Evolutionary conservation across 2,113 vertebrate species (phyloP).

Genomic region (Scytalopus superciliaris): DNA sequence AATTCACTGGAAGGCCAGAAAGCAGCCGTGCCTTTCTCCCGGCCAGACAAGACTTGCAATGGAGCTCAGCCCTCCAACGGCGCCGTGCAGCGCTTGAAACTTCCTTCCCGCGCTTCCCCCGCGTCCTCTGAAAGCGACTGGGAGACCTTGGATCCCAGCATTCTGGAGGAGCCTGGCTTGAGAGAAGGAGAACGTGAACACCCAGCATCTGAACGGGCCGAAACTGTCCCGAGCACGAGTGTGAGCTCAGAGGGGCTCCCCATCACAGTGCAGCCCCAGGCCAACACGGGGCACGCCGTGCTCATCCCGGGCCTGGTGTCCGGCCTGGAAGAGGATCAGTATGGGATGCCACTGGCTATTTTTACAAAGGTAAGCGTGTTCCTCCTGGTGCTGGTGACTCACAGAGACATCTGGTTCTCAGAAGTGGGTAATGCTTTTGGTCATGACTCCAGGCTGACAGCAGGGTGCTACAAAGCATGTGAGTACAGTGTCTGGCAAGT

Average conservation of each 20-base stretch:
- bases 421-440: neutral
- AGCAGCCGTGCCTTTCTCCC: slow-evolving; percentile 3
- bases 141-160: slow-evolving; percentile 91
- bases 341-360: slow-evolving; percentile 89
- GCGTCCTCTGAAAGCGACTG: slow-evolving; percentile 94
- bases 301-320: slow-evolving; percentile 87
- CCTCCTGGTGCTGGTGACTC: neutral
- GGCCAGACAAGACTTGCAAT: neutral
- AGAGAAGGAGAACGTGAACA: slow-evolving; percentile 64
- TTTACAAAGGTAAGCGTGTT: slow-evolving; percentile 90
- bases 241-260: slow-evolving; percentile 70
- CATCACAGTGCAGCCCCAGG: slow-evolving; percentile 86
- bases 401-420: neutral
- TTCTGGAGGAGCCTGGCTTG: slow-evolving; percentile 78
- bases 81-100: slow-evolving; percentile 71
- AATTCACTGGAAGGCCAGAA: neutral
- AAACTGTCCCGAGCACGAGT: slow-evolving; percentile 61
- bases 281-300: slow-evolving; percentile 68
- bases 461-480: neutral
- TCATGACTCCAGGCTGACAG: neutral
- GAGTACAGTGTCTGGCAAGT: neutral
- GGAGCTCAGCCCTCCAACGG: slow-evolving; percentile 38
- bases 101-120: slow-evolving; percentile 79
- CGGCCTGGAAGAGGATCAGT: slow-evolving; percentile 92
- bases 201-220: slow-evolving; percentile 17